These are phyloP conservation scores for Elgaria multicarinata DNA, from an alignment of 2,113 vertebrate genomes.

Conservation along the genomic window DNA sequence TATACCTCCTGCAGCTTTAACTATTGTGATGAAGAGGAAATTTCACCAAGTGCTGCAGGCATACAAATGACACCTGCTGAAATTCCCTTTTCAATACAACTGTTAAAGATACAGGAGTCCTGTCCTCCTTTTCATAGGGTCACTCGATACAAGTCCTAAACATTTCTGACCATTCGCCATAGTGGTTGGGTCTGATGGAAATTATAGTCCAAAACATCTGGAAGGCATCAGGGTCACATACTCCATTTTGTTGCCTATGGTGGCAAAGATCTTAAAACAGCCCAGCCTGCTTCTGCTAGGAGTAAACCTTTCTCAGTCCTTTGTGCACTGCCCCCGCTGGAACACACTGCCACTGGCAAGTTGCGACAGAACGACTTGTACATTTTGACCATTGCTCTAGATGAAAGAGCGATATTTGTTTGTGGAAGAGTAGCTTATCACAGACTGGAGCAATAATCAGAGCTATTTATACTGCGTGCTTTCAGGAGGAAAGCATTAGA, in stretches of 20 bases:
- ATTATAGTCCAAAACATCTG: too few relatives aligned
- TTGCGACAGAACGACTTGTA: not conserved
- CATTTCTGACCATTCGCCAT: too few relatives aligned
- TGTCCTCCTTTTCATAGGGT: too few relatives aligned
- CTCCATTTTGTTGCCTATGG: not conserved
- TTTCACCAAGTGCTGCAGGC: too few relatives aligned
- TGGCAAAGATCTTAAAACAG: not conserved
- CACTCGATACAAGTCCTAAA: too few relatives aligned
- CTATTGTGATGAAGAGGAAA: too few relatives aligned
- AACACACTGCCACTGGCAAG: not conserved
- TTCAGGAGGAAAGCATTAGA: not conserved
- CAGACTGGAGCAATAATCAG: not conserved
- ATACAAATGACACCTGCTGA: too few relatives aligned
- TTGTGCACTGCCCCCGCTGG: not conserved
- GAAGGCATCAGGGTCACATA: not conserved
- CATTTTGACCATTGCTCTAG: not conserved
- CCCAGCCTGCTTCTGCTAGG: too few relatives aligned
- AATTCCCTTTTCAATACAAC: too few relatives aligned
- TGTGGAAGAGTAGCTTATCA: not conserved
- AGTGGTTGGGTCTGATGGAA: too few relatives aligned
- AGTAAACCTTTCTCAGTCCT: not conserved
- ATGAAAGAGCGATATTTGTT: not conserved
- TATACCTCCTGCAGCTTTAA: too few relatives aligned
- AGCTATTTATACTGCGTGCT: not conserved
- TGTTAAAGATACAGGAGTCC: too few relatives aligned